A percentile compares a stretch with the other conserved stretches of the same genome.
These are phyloP conservation scores for Rhinichthys klamathensis DNA, from an alignment of 2,113 vertebrate species.

Conservation along the genomic window DNA sequence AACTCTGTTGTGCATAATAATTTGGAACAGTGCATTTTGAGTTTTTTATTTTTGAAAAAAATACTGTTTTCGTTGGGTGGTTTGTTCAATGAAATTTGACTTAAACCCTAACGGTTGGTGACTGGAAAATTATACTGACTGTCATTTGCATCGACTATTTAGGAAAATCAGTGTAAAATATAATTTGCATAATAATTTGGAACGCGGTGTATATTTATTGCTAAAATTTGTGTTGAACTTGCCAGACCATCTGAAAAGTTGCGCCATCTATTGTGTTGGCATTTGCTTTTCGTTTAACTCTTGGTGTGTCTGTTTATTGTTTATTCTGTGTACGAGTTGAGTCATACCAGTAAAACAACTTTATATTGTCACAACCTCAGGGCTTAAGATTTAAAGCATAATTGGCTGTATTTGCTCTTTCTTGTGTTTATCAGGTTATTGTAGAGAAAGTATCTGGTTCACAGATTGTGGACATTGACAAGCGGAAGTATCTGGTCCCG, in stretches of 20 bases:
- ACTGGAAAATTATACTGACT: no score
- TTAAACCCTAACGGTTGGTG: no score
- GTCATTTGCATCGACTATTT: no score
- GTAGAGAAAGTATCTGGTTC: conserved; percentile 98
- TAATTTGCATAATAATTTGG: no score
- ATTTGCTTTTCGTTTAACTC: neutral
- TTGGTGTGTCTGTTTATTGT: neutral
- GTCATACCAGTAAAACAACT: neutral
- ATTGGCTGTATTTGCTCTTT: neutral
- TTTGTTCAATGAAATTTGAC: no score
- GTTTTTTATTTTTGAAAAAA: no score
- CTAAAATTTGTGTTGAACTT: neutral
- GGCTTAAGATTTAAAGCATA: neutral
- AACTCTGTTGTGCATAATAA: no score
- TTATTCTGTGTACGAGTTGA: neutral
- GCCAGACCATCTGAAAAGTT: neutral
- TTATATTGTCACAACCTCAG: neutral
- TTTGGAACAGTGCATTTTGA: no score
- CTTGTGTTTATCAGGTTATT: conserved; percentile 82
- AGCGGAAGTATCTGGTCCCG: conserved; percentile 97
- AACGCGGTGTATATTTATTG: neutral
- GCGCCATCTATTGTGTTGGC: neutral
- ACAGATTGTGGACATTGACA: conserved; percentile 98
- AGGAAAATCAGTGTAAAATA: no score
- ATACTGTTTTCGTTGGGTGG: no score